These are phyloP conservation scores for Amphipyra tragopoginis DNA, from an alignment of 2,888 invertebrate species.

Conservation along the genomic window DNA sequence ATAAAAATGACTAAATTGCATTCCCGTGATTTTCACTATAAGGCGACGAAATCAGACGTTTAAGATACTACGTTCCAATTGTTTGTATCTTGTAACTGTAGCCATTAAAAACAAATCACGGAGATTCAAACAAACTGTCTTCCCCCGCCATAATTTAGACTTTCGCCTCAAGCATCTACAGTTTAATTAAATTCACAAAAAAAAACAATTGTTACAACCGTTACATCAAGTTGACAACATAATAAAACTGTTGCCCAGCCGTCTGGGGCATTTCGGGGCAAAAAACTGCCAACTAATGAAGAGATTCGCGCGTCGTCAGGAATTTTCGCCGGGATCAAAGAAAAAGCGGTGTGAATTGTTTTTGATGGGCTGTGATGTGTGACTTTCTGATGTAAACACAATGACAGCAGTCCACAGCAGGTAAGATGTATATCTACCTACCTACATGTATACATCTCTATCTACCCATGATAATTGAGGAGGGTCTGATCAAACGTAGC, in stretches of 20 bases:
- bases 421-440: neutral
- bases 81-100: neutral
- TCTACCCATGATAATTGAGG: too few species aligned
- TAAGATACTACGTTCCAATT: too few species aligned
- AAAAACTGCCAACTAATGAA: conserved; percentile 70
- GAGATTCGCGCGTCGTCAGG: conserved; percentile 68
- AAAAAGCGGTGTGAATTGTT: conserved; percentile 51
- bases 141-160: conserved; percentile 21
- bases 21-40: too few species aligned
- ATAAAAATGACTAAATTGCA: too few species aligned
- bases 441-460: neutral
- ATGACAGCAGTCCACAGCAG: neutral
- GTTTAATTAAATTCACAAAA: conserved; percentile 57
- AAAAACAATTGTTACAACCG: conserved; percentile 51
- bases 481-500: too few species aligned
- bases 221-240: conserved; percentile 71
- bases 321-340: conserved; percentile 51
- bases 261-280: conserved; percentile 55
- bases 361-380: conserved; percentile 29
- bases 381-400: conserved; percentile 16
- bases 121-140: conserved; percentile 9
- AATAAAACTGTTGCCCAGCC: conserved; percentile 61
- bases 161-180: conserved; percentile 28
- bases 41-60: too few species aligned
- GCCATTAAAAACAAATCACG: conserved; percentile 3